Base-by-base conservation (phyloP, 2,888 invertebrate genomes). In the Xylota segnis region DNA sequence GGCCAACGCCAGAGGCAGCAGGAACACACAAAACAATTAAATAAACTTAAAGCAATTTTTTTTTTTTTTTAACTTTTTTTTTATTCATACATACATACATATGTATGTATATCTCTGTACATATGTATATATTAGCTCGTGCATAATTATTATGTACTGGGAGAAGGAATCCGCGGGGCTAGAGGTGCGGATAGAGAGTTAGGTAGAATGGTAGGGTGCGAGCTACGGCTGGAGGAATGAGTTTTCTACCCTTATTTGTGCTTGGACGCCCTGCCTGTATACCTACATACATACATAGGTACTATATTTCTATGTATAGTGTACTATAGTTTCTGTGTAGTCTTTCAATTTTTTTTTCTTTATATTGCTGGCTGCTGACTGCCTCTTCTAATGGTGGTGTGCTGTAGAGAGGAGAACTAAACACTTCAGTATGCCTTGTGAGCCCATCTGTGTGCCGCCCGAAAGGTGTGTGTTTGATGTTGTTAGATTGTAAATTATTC, bases 171-270 rank as follows among this genome's bases (percentile, higher is more conserved):
- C 10, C 14, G 29, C 52, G n/a, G 54, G 27, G 10, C 23, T n/a
- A 37, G 37, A 18, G 10, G 72, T 40, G 37, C 10, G 37, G 23
- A 2, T 34, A 34, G 34, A 9, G 6, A 40, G 54, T 66, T 37
- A 40, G 6, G 14, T 14, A 40, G 40, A 40, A 40, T 43, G 14
- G n/a, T n/a, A 45, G 56, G 56, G 52, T 47, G 65, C 40, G 65
- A 81, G 50, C 34, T 61, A 59, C 58, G 45, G 50, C 84, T 84
- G 75, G 59, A 84, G 45, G 79, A 81, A 79, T 84, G 58, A 71
- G 40, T 76, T 84, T 59, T 40, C 79, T 84, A 84, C 84, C 83
- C 83, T 84, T 74, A 74, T 70, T 79, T 84, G 68, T 52, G 61
- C 56, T 83, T 63, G 77, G 68, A 74, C 78, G 72, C 77, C 74